Percentiles rank a stretch among this genome's conserved stretches.
phyloP scores from a whole-genome alignment of 1,140 invertebrate genomes.

The Hormaphis cornu region DNA sequence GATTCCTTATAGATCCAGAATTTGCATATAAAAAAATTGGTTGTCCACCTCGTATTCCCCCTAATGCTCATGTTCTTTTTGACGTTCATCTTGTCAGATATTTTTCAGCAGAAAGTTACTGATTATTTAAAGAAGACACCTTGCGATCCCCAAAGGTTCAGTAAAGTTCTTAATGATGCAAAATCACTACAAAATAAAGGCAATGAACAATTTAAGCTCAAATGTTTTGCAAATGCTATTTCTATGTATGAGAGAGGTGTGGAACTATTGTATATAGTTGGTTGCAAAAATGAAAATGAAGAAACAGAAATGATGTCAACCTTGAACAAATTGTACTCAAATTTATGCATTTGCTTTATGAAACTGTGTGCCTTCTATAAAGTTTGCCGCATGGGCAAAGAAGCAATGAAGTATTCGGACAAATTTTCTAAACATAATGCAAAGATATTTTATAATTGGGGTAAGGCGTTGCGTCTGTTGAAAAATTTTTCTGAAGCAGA shows the following conservation, averaged over 20 bases:
- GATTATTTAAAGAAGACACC: neutral
- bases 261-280: neutral
- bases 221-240: neutral
- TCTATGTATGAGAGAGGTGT: neutral
- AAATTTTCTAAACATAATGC: neutral
- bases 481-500: conserved; percentile 14
- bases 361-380: conserved; percentile 22
- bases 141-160: neutral
- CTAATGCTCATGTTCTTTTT: conserved; percentile 34
- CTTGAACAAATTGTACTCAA: conserved; percentile 12
- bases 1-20: conserved; percentile 55
- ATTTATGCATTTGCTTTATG: conserved; percentile 8
- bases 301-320: conserved; percentile 18
- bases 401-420: conserved; percentile 1
- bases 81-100: conserved; percentile 15
- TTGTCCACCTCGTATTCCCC: conserved; percentile 54
- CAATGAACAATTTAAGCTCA: conserved; percentile 5
- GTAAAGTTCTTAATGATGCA: neutral
- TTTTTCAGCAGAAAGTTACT: neutral
- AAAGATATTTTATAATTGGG: conserved; percentile 13
- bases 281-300: neutral
- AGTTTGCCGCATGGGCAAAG: conserved; percentile 12
- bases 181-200: neutral
- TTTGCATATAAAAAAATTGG: conserved; percentile 57
- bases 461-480: conserved; percentile 2